These are phyloP conservation scores for Xiphorhynchus elegans DNA, from an alignment of 2,113 vertebrate genomes.

Conservation along the genomic window DNA sequence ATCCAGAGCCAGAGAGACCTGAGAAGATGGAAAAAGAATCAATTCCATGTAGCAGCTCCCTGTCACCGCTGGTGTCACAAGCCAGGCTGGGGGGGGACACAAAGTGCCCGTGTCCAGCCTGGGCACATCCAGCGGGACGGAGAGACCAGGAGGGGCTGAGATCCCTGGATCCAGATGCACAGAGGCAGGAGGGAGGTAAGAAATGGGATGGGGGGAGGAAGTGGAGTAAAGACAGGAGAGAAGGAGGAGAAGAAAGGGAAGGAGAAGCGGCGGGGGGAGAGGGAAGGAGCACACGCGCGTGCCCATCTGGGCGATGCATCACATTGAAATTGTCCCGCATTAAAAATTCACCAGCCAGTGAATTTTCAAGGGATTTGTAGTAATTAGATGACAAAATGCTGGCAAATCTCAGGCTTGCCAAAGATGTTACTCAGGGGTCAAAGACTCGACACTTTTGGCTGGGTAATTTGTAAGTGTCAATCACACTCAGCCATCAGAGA, in stretches of 20 bases:
- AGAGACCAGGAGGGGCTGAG: background rate
- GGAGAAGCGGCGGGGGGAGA: background rate
- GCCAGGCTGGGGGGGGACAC: fast-evolving
- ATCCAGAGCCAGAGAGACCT: background rate
- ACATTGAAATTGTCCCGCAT: constrained; percentile 84
- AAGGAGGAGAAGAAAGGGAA: background rate
- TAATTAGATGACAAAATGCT: constrained; percentile 99
- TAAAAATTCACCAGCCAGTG: constrained; percentile 98
- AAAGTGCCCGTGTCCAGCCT: fast-evolving
- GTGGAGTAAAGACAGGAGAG: background rate
- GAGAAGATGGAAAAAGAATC: background rate
- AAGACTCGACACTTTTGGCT: constrained; percentile 94
- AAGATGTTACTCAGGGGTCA: constrained; percentile 98
- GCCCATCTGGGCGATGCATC: constrained; percentile 78
- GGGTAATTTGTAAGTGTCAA: constrained; percentile 99
- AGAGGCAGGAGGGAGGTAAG: background rate
- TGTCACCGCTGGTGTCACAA: fast-evolving
- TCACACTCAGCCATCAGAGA: constrained; percentile 90
- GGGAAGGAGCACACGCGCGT: background rate
- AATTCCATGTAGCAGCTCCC: background rate
- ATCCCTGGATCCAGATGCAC: fast-evolving
- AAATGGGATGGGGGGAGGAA: background rate
- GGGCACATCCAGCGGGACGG: fast-evolving
- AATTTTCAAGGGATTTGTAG: constrained; percentile 98
- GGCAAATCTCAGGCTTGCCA: constrained; percentile 89